Conservation (phyloP, 2,113 vertebrate species). For the Channa argus region DNA sequence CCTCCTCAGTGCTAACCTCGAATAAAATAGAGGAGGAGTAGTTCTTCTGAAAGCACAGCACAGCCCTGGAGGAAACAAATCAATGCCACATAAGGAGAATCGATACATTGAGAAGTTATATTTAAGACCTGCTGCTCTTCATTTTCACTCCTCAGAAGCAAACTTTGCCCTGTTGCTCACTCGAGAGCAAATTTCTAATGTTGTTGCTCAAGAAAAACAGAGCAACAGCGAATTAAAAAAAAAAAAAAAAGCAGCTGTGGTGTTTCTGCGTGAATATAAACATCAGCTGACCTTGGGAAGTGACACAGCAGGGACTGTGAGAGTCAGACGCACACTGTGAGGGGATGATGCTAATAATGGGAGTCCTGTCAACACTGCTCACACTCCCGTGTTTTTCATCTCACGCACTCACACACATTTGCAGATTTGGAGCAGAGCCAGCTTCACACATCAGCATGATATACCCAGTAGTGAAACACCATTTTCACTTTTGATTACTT, state of each 20-base stretch:
- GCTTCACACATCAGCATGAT: background rate
- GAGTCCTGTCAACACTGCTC: slow-evolving; percentile 55
- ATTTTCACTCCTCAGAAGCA: slow-evolving; percentile 19
- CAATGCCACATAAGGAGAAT: slow-evolving; percentile 53
- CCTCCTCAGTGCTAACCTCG: slow-evolving; percentile 17
- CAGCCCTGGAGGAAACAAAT: slow-evolving; percentile 41
- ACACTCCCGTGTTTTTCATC: slow-evolving; percentile 23
- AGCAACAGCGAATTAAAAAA: background rate
- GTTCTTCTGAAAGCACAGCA: slow-evolving; percentile 10
- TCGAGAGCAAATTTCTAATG: slow-evolving; percentile 8
- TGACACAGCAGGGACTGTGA: slow-evolving; percentile 26
- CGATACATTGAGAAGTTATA: slow-evolving; percentile 22
- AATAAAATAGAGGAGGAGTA: slow-evolving; percentile 6
- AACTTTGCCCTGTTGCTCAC: slow-evolving; percentile 6
- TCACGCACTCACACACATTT: background rate
- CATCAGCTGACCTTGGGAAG: slow-evolving; percentile 51
- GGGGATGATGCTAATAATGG: slow-evolving; percentile 50
- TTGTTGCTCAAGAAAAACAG: slow-evolving; percentile 3
- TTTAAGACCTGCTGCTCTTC: slow-evolving; percentile 32
- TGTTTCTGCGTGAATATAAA: slow-evolving; percentile 3
- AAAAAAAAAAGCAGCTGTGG: background rate
- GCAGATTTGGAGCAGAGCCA: too few relatives aligned
- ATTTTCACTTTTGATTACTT: too few relatives aligned
- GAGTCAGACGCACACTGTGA: slow-evolving; percentile 33
- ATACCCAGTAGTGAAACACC: too few relatives aligned